phyloP scores from a whole-genome alignment of 2,888 invertebrate genomes.

The Nemotelus pantherinus region DNA sequence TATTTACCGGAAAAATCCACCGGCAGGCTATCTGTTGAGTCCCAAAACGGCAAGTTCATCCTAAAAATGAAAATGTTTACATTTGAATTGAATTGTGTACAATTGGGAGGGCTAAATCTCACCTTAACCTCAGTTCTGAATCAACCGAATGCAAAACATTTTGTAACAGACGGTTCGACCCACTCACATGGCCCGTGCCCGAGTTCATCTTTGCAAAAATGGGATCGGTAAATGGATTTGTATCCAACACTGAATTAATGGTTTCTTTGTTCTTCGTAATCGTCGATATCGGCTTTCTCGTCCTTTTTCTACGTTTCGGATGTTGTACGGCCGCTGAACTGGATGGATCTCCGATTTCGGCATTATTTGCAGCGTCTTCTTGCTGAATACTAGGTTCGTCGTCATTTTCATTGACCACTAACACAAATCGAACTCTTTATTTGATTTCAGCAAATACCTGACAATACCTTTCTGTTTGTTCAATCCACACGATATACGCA shows the following conservation, averaged over 20 bases:
- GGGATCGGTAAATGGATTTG: slow-evolving; percentile 67
- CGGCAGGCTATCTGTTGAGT: slow-evolving; percentile 51
- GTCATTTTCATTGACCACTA: slow-evolving; percentile 39
- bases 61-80: slow-evolving; percentile 18
- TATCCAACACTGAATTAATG: slow-evolving; percentile 62
- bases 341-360: slow-evolving; percentile 54
- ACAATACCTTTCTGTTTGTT: slow-evolving; percentile 58
- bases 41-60: slow-evolving; percentile 60
- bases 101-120: slow-evolving; percentile 1
- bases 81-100: not conserved
- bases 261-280: slow-evolving; percentile 64
- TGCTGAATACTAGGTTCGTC: slow-evolving; percentile 27
- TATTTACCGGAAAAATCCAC: slow-evolving; percentile 55
- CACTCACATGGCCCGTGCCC: slow-evolving; percentile 70
- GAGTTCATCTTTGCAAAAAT: slow-evolving; percentile 71
- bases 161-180: slow-evolving; percentile 71
- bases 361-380: slow-evolving; percentile 54
- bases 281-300: slow-evolving; percentile 58
- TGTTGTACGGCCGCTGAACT: slow-evolving; percentile 49
- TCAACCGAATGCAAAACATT: slow-evolving; percentile 69
- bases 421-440: slow-evolving; percentile 36
- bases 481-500: slow-evolving; percentile 78
- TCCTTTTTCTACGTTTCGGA: slow-evolving; percentile 57
- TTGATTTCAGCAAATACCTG: not conserved
- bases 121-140: slow-evolving; percentile 59